Percentiles rank a stretch among this genome's conserved stretches.
phyloP scores from a whole-genome alignment of 2,797 vertebrate genomes.

The Arctocebus calabarensis region DNA sequence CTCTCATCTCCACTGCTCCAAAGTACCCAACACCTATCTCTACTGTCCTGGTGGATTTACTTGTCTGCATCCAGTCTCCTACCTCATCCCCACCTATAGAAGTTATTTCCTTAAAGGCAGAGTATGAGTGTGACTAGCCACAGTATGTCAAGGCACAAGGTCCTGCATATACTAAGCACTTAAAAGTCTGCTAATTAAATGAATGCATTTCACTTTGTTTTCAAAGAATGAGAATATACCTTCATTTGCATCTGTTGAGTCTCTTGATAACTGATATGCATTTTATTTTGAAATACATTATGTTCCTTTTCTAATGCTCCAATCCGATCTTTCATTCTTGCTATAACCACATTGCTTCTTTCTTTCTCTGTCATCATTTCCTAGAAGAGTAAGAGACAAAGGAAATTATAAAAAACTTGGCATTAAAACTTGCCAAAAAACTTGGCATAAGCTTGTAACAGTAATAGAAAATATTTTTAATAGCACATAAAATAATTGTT shows the following conservation, averaged over 20 bases:
- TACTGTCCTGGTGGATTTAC: not conserved
- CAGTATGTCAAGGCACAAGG: not conserved
- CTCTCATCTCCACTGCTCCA: not conserved
- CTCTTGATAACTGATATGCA: slow-evolving; percentile 95
- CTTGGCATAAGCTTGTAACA: not conserved
- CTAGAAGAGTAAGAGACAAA: slow-evolving; percentile 81
- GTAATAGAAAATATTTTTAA: slow-evolving; percentile 27
- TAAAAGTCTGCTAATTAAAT: slow-evolving; percentile 4
- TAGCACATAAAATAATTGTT: not conserved
- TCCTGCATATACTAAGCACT: not conserved
- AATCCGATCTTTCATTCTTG: slow-evolving; percentile 94
- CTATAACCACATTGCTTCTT: slow-evolving; percentile 91
- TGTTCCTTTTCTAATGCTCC: slow-evolving; percentile 95
- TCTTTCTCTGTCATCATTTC: slow-evolving; percentile 97
- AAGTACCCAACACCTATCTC: not conserved
- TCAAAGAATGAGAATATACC: slow-evolving; percentile 86
- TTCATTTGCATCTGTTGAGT: slow-evolving; percentile 96
- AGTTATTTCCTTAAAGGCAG: not conserved
- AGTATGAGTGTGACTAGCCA: not conserved
- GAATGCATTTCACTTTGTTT: slow-evolving; percentile 55
- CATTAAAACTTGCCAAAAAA: not conserved
- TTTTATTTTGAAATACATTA: slow-evolving; percentile 94
- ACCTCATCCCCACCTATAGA: not conserved
- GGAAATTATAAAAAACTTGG: slow-evolving; percentile 16
- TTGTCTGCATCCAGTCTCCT: not conserved